Conservation (phyloP, 1,140 invertebrate species). For the Trachelipus rathkii region DNA sequence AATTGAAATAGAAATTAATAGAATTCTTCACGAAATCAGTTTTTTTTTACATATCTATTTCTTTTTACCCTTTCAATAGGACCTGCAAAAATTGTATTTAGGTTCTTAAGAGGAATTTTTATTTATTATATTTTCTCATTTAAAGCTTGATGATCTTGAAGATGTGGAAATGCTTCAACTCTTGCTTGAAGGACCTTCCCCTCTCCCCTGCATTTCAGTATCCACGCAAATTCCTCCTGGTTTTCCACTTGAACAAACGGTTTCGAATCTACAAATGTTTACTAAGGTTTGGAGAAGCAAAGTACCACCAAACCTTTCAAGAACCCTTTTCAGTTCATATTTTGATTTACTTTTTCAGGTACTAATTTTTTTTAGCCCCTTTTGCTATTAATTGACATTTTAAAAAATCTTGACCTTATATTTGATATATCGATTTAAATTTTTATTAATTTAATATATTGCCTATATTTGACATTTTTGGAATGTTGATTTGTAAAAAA, state of each 20-base stretch:
- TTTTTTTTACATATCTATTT: too few relatives aligned
- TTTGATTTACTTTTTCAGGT: slow-evolving; percentile 65
- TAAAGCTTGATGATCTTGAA: slow-evolving; percentile 76
- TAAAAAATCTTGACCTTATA: too few relatives aligned
- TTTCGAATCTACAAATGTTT: slow-evolving; percentile 68
- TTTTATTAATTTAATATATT: too few relatives aligned
- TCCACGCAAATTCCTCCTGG: slow-evolving; percentile 77
- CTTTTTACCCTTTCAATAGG: too few relatives aligned
- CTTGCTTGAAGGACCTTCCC: slow-evolving; percentile 70
- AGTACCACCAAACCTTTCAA: slow-evolving; percentile 56
- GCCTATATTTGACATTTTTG: too few relatives aligned
- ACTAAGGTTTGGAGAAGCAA: slow-evolving; percentile 74
- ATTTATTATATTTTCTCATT: too few relatives aligned
- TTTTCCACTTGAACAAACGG: slow-evolving; percentile 53
- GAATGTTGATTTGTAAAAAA: slow-evolving; percentile 6
- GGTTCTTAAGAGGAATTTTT: too few relatives aligned
- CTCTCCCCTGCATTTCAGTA: slow-evolving; percentile 75
- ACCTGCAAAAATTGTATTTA: too few relatives aligned
- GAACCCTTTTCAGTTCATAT: slow-evolving; percentile 52
- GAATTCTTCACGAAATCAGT: too few relatives aligned
- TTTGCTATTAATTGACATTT: too few relatives aligned
- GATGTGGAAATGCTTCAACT: slow-evolving; percentile 75
- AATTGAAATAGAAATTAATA: too few relatives aligned
- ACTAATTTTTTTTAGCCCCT: slow-evolving; percentile 24
- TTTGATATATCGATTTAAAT: too few relatives aligned